These are phyloP conservation scores for Limanda limanda DNA, from an alignment of 2,113 vertebrate genomes.

Conservation along the genomic window DNA sequence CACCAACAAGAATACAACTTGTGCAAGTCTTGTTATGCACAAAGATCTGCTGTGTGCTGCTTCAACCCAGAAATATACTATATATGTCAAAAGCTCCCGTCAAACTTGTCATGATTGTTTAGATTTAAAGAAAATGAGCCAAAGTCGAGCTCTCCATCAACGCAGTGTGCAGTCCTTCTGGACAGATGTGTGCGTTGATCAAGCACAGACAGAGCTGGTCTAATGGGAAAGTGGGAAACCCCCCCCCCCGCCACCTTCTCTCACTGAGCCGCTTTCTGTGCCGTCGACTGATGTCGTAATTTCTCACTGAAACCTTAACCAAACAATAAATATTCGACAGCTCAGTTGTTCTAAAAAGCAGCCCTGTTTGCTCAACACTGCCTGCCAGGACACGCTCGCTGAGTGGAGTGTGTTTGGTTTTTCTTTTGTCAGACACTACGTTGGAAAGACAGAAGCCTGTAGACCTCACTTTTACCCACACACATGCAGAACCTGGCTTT, in stretches of 20 bases:
- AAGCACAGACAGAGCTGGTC: constrained; percentile 45
- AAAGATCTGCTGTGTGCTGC: background rate
- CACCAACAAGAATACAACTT: background rate
- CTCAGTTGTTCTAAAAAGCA: constrained; percentile 69
- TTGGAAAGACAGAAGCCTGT: constrained; percentile 17
- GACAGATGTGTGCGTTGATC: constrained; percentile 37
- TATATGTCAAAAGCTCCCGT: background rate
- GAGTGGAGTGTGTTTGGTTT: constrained; percentile 16
- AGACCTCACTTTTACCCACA: background rate
- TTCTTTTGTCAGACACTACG: constrained; percentile 28
- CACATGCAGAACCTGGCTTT: background rate
- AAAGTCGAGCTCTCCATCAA: constrained; percentile 21
- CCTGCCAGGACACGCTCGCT: constrained; percentile 64
- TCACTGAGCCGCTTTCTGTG: constrained; percentile 21
- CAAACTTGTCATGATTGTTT: background rate
- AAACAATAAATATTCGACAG: constrained; percentile 76
- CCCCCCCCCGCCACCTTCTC: constrained; percentile 30
- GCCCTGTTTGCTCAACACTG: constrained; percentile 68
- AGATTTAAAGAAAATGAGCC: constrained; percentile 39
- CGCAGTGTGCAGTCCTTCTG: constrained; percentile 7
- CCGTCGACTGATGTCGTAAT: constrained; percentile 60
- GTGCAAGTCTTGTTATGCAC: background rate
- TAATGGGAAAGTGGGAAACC: constrained; percentile 66
- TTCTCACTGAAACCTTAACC: constrained; percentile 70
- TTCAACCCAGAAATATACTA: background rate